Conservation (phyloP, 2,113 vertebrate species). For the Corydoras maculifer region DNA sequence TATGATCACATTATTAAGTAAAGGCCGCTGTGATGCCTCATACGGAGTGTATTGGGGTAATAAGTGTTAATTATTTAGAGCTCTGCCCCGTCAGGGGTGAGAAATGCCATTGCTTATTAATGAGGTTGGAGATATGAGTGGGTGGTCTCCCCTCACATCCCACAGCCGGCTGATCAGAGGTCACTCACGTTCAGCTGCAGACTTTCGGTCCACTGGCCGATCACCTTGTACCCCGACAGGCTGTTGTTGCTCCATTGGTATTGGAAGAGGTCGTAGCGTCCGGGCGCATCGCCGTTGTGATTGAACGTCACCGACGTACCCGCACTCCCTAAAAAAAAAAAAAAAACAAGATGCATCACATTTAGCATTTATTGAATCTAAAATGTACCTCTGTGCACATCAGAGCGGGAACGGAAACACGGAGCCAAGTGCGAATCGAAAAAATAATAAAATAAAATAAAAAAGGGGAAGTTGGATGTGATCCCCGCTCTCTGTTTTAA, state of each 20-base stretch:
- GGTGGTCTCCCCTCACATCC: background rate
- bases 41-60: constrained; percentile 43
- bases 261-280: constrained; percentile 93
- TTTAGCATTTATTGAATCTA: no score
- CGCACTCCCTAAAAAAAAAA: constrained; percentile 74
- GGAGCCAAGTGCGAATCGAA: background rate
- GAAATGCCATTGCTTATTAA: constrained; percentile 41
- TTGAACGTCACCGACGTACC: constrained; percentile 90
- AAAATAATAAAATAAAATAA: background rate
- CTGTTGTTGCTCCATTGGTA: constrained; percentile 79
- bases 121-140: background rate
- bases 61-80: constrained; percentile 58
- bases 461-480: background rate
- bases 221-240: constrained; percentile 72
- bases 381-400: no score
- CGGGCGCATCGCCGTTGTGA: constrained; percentile 86
- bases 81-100: constrained; percentile 46
- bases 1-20: constrained; percentile 26
- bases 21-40: constrained; percentile 46
- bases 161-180: no score
- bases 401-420: no score
- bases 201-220: constrained; percentile 91
- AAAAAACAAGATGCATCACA: background rate
- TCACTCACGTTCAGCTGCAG: constrained; percentile 86
- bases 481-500: background rate